Evolutionary conservation across 2,113 vertebrate genomes (phyloP), one percentile per base, ranked within the genome.

Genomic region (Fulmarus glacialis): DNA sequence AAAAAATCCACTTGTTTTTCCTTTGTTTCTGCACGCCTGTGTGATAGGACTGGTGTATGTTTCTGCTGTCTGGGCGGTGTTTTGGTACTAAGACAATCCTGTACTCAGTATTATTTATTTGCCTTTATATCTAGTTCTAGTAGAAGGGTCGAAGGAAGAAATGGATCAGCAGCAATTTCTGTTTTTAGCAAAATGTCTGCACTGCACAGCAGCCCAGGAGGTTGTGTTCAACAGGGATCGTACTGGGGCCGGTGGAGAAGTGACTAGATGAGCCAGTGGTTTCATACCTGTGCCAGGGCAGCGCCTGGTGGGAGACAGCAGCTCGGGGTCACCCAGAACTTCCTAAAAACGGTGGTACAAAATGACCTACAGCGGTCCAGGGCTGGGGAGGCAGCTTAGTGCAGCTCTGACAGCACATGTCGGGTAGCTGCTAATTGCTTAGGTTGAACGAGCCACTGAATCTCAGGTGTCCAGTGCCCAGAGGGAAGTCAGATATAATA

Each of bases 301-400:
- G 36, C 9, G 4, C 27, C 36, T 24, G 24, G 14, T 80, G 27
- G 23, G 34, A 63, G 27, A 9, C 21, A 11, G 43, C 30, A 87
- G 50, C 63, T 59, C 1, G 3, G 24, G 11, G 5, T 62, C 38
- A 66, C 50, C 43, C 52, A 72, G 43, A 38, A 6, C 66, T 14
- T 42, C 43, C 52, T 42, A 12, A 59, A 59, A 64, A 30, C 0
- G 2, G 30, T 27, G 34, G 29, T 19, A 26, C 1, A 0, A n/a
- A 72, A 9, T 42, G 40, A 63, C 24, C 27, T 23, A 7, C 6
- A 5, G 56, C 1, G 1, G 18, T 48, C 52, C 62, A n/a, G 42
- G 38, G 47, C 78, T 73, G 34, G 42, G 59, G 3, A 26, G 38
- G 55, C 62, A 64, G 74, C n/a, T 52, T 18, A 43, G 58, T 47